Percentiles rank a stretch among this genome's conserved stretches.
These are phyloP conservation scores for Rhizoglyphus robini DNA, from an alignment of 1,140 invertebrate species.

Conservation along the genomic window DNA sequence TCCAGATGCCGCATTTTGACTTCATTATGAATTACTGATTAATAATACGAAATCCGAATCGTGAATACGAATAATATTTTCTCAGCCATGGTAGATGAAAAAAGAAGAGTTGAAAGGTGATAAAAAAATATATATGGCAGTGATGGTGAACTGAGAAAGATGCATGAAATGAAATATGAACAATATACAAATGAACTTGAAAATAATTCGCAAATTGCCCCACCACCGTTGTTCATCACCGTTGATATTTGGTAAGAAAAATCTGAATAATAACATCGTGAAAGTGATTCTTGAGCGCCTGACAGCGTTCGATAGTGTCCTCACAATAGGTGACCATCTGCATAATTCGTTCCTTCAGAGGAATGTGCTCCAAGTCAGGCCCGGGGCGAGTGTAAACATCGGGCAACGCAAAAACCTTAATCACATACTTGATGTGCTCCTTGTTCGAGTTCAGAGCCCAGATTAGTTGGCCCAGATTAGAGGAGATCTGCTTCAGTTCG, in stretches of 20 bases:
- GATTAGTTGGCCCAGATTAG: slow-evolving; percentile 1
- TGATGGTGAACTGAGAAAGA: no score
- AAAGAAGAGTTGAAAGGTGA: no score
- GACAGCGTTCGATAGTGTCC: not conserved
- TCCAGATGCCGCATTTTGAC: no score
- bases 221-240: no score
- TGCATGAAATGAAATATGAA: no score
- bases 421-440: slow-evolving; percentile 4
- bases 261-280: not conserved
- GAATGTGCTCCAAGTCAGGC: not conserved
- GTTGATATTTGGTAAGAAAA: not conserved
- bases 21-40: no score
- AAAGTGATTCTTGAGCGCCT: not conserved
- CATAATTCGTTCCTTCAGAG: not conserved
- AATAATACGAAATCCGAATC: no score
- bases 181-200: no score
- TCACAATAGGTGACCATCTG: not conserved
- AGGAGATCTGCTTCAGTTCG: not conserved
- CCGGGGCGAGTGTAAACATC: not conserved
- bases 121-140: no score
- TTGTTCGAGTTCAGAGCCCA: slow-evolving; percentile 13
- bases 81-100: no score
- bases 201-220: no score
- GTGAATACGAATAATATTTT: no score
- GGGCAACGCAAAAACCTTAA: not conserved